A percentile compares a stretch with the other conserved stretches of the same genome.
Conservation (phyloP, 64 coral and sea anemone species). For the Montipora foliosa region DNA sequence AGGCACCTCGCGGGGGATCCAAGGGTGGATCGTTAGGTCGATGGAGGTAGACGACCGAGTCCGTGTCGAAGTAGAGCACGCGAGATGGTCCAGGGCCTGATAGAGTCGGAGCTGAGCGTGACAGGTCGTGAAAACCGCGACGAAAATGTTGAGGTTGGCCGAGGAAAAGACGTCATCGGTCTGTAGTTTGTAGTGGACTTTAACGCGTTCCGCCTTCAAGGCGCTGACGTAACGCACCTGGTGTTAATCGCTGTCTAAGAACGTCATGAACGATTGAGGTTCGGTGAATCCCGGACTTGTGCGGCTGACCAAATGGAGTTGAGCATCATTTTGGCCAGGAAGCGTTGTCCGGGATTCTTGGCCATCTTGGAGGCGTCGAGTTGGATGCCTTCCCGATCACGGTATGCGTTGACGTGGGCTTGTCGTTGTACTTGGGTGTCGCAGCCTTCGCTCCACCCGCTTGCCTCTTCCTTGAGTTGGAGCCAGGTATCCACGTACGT, state of each 20-base stretch:
- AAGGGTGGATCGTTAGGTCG: too few relatives aligned
- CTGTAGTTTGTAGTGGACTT: background rate
- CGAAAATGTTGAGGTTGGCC: background rate
- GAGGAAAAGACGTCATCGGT: too few relatives aligned
- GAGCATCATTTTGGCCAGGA: constrained; percentile 32
- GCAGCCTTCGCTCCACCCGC: background rate
- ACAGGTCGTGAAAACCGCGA: constrained; percentile 18
- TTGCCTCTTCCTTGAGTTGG: background rate
- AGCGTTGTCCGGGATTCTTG: background rate
- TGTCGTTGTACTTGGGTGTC: background rate
- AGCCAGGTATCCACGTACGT: background rate
- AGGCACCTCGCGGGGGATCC: background rate
- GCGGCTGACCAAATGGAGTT: constrained; percentile 33
- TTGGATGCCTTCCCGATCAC: background rate
- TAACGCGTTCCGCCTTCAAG: too few relatives aligned
- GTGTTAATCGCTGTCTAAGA: background rate
- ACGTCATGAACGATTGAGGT: background rate
- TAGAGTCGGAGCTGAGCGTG: background rate
- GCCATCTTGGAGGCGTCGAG: background rate
- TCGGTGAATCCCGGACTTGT: background rate
- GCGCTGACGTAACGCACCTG: background rate
- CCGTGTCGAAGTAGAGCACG: constrained; percentile 1
- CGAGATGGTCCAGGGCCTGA: background rate
- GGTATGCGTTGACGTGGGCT: background rate
- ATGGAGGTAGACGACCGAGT: background rate